Evolutionary conservation across 2,797 vertebrate species (phyloP).

Genomic region (Zonotrichia albicollis): DNA sequence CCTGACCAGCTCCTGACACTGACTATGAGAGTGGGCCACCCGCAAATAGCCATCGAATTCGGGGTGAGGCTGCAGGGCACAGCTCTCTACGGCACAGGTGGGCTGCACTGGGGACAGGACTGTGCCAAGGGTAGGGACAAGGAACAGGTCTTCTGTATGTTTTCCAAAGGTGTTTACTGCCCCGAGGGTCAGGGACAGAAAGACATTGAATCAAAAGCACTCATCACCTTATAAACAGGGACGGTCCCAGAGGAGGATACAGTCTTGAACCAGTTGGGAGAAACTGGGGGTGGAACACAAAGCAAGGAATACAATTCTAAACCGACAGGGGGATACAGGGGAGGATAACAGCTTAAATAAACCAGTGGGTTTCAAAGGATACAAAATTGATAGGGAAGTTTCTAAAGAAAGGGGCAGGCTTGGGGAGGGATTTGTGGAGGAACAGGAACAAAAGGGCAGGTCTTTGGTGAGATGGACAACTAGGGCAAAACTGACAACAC

Average conservation of each 20-base stretch:
- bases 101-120: not conserved
- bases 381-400: not conserved
- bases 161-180: not conserved
- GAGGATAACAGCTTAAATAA: not conserved
- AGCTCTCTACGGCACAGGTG: not conserved
- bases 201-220: not conserved
- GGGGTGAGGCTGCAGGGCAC: not conserved
- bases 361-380: not conserved
- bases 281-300: not conserved
- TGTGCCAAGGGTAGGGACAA: not conserved
- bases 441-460: not conserved
- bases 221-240: not conserved
- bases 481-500: not conserved
- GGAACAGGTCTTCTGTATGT: not conserved
- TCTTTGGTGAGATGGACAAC: not conserved
- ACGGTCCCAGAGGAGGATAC: not conserved
- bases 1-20: not conserved
- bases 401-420: not conserved
- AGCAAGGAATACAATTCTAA: not conserved
- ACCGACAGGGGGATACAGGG: not conserved
- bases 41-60: not conserved
- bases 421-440: not conserved
- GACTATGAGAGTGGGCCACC: fast-evolving
- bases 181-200: not conserved
- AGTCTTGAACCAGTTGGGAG: not conserved